Conservation (phyloP, 2,113 vertebrate genomes). For the Orcinus orca region DNA sequence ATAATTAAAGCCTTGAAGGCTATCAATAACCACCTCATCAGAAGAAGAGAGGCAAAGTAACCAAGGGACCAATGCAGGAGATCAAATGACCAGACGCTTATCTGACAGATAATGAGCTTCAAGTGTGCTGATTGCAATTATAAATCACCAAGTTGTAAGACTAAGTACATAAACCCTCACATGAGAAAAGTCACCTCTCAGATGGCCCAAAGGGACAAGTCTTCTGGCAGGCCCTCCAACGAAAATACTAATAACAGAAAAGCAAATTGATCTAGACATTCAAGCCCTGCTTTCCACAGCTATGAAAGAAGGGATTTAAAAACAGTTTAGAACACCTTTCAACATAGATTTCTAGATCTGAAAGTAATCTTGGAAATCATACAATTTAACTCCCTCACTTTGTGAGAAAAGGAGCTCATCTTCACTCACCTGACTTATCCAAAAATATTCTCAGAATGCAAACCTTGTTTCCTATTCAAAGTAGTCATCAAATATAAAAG, state of each 20-base stretch:
- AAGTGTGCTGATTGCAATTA: background rate
- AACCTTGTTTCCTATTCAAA: background rate
- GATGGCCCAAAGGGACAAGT: background rate
- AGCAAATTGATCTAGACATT: background rate
- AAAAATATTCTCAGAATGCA: background rate
- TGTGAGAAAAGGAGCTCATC: background rate
- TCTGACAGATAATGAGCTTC: background rate
- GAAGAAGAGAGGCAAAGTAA: constrained; percentile 60
- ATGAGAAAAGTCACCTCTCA: background rate
- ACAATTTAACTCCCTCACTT: background rate
- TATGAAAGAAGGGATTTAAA: background rate
- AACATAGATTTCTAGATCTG: background rate
- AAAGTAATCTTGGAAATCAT: constrained; percentile 6
- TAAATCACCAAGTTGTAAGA: background rate
- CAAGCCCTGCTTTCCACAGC: background rate
- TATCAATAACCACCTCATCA: constrained; percentile 75
- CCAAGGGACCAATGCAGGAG: background rate
- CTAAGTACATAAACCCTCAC: background rate
- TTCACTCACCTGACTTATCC: background rate
- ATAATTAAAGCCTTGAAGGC: constrained; percentile 55
- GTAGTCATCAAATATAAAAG: background rate
- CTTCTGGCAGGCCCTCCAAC: background rate
- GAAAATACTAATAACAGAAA: background rate
- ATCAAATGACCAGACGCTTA: constrained; percentile 38
- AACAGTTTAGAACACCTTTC: background rate